phyloP scores from a whole-genome alignment of 2,113 vertebrate genomes.

The Lophius piscatorius region DNA sequence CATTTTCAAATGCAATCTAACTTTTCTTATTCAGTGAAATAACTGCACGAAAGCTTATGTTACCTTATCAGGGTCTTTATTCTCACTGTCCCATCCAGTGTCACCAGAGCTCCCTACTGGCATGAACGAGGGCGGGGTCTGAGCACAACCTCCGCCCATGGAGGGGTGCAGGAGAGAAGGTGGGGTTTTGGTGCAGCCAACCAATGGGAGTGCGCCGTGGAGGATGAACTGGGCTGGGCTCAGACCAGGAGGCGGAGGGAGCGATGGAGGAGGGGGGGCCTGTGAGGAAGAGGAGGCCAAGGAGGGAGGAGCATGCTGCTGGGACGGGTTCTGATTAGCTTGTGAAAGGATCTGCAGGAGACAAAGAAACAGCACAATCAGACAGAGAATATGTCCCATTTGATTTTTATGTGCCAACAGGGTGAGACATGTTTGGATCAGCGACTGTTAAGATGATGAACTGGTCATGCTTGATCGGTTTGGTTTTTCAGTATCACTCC shows the following conservation, averaged over 20 bases:
- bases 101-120: constrained; percentile 65
- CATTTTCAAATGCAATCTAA: no score
- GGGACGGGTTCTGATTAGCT: constrained; percentile 82
- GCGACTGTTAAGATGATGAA: no score
- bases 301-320: constrained; percentile 69
- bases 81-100: constrained; percentile 76
- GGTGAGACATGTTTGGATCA: no score
- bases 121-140: constrained; percentile 78
- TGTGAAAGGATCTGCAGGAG: constrained; percentile 87
- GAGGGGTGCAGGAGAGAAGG: constrained; percentile 83
- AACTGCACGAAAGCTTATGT: neutral
- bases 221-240: constrained; percentile 85
- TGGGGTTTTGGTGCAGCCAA: constrained; percentile 85
- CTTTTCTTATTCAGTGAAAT: no score
- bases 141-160: constrained; percentile 75
- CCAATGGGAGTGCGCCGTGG: constrained; percentile 85
- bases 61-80: constrained; percentile 84
- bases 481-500: no score
- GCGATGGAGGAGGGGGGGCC: constrained; percentile 77
- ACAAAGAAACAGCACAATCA: no score
- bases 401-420: no score
- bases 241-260: constrained; percentile 68
- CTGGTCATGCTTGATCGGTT: no score
- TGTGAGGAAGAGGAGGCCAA: constrained; percentile 74
- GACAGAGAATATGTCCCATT: no score